Percentiles rank a stretch among this genome's conserved stretches.
phyloP scores from a whole-genome alignment of 1,140 invertebrate species.

The Wiebesia pumilae region DNA sequence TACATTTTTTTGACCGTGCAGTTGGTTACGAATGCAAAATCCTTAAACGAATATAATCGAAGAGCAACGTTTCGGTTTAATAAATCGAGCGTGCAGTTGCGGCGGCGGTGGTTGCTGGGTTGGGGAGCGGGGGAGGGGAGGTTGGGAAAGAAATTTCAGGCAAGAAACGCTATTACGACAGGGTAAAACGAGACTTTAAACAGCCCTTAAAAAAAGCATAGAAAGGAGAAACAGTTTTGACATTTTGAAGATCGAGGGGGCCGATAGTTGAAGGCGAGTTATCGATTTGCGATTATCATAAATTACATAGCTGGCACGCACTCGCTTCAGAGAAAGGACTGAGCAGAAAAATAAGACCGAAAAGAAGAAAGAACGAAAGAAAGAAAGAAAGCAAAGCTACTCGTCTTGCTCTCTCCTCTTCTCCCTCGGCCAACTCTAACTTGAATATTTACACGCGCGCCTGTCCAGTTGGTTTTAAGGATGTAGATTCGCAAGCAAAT shows the following conservation, averaged over 20 bases:
- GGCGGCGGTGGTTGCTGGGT: neutral
- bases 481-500: neutral
- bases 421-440: neutral
- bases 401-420: neutral
- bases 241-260: conserved; percentile 57
- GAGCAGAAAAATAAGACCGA: neutral
- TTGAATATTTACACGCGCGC: neutral
- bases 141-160: neutral
- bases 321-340: neutral
- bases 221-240: conserved; percentile 54
- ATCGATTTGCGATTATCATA: conserved; percentile 70
- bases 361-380: neutral
- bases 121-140: neutral
- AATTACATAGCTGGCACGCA: conserved; percentile 56
- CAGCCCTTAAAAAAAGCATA: conserved; percentile 31
- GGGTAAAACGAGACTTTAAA: conserved; percentile 41
- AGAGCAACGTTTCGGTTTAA: neutral
- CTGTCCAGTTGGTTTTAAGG: neutral
- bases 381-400: conserved; percentile 2
- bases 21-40: too few species aligned
- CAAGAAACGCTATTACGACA: conserved; percentile 18
- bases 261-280: conserved; percentile 56
- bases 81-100: neutral
- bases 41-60: neutral
- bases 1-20: too few species aligned